Conservation (phyloP, 2,113 vertebrate genomes). For the Excalfactoria chinensis region DNA sequence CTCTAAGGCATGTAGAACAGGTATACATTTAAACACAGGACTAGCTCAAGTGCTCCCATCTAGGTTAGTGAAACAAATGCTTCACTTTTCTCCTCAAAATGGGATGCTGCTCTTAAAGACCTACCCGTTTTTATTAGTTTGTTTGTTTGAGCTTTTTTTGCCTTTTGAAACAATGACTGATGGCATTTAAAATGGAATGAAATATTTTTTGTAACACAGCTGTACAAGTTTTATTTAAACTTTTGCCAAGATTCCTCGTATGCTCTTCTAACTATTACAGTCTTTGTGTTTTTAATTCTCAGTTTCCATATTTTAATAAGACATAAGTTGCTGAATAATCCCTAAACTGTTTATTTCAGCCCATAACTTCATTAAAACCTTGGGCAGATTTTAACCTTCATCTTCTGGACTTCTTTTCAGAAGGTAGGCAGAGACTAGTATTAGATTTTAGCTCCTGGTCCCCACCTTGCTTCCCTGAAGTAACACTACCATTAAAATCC, state of each 20-base stretch:
- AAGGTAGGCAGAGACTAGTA: background rate
- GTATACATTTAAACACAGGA: background rate
- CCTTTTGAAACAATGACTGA: background rate
- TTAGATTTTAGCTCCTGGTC: background rate
- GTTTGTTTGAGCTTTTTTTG: background rate
- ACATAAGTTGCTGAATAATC: background rate
- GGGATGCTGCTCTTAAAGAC: background rate
- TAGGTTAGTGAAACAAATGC: background rate
- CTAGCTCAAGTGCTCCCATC: background rate
- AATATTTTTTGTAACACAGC: conserved; percentile 33
- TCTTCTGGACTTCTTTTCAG: background rate
- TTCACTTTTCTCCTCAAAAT: background rate
- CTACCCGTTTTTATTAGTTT: background rate
- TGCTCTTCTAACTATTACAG: background rate
- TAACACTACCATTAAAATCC: background rate
- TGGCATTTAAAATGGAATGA: background rate
- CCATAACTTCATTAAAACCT: background rate
- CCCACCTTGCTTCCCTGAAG: background rate
- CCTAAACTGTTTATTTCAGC: background rate
- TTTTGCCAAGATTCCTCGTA: conserved; percentile 18
- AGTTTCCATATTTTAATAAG: background rate
- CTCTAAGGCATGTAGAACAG: background rate
- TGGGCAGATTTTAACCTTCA: background rate
- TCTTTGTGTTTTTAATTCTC: background rate
- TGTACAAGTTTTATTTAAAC: conserved; percentile 18